Evolutionary conservation across 2,797 vertebrate species (phyloP).

Genomic region (Acipenser oxyrinchus): DNA sequence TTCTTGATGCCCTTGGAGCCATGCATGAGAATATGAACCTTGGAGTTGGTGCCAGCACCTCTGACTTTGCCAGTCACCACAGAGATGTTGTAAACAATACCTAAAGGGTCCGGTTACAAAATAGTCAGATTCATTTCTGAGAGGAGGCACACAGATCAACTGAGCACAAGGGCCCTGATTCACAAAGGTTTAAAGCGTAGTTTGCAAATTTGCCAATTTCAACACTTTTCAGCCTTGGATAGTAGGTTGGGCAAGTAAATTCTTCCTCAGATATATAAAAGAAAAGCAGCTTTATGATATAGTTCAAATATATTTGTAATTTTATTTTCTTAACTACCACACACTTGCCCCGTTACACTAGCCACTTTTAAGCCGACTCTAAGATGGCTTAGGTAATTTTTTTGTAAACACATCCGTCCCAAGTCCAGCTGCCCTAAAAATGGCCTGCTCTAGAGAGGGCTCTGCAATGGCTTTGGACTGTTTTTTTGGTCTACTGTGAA

Average conservation of each 20-base stretch:
- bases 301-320: no score
- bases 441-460: no score
- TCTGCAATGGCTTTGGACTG: no score
- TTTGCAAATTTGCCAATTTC: constrained; percentile 7
- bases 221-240: neutral
- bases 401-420: no score
- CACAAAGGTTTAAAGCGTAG: neutral
- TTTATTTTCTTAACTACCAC: no score
- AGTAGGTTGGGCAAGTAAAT: neutral
- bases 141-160: neutral
- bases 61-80: constrained; percentile 85
- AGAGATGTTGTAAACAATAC: constrained; percentile 83
- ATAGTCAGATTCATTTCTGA: constrained; percentile 15
- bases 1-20: constrained; percentile 84
- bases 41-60: constrained; percentile 92
- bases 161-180: neutral
- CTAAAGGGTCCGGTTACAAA: constrained; percentile 50
- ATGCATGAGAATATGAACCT: constrained; percentile 88
- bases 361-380: no score
- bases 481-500: no score
- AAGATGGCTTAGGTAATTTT: no score
- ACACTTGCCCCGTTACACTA: no score
- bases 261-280: neutral
- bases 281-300: no score
- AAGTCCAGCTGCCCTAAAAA: no score